A percentile compares a stretch with the other conserved stretches of the same genome.
These are phyloP conservation scores for Sclerodermus sp. DNA, from an alignment of 2,888 invertebrate species.

Conservation along the genomic window DNA sequence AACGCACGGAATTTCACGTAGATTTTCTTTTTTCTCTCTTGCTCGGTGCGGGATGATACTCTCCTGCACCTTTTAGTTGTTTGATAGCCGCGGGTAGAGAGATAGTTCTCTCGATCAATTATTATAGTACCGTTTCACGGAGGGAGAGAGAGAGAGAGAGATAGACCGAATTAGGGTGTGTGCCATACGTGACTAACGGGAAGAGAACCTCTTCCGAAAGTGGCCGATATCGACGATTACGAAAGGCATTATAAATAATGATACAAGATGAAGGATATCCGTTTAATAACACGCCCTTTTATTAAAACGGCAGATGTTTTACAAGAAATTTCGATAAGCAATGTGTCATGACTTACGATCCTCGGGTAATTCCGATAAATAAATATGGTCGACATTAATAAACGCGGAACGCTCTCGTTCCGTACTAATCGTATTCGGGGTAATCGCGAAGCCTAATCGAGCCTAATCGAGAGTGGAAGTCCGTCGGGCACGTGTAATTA, in stretches of 20 bases:
- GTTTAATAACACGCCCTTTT: conserved; percentile 6
- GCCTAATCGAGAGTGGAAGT: too few relatives aligned
- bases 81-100: too few relatives aligned
- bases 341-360: background rate
- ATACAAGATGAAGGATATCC: conserved; percentile 4
- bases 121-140: too few relatives aligned
- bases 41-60: too few relatives aligned
- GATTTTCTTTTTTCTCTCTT: too few relatives aligned
- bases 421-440: background rate
- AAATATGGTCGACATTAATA: background rate
- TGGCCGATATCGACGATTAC: conserved; percentile 2
- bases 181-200: conserved; percentile 1
- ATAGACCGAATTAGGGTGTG: background rate
- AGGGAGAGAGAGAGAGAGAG: too few relatives aligned
- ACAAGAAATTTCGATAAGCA: conserved; percentile 1
- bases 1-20: too few relatives aligned
- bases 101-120: too few relatives aligned
- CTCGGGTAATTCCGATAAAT: background rate
- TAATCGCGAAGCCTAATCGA: background rate
- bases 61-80: too few relatives aligned
- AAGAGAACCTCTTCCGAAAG: background rate
- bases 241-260: background rate
- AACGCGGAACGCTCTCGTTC: background rate
- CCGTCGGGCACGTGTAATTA: too few relatives aligned
- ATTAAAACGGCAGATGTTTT: conserved; percentile 8